Base-by-base conservation (phyloP, 1,140 invertebrate species). In the Trypoxylus dichotomus region DNA sequence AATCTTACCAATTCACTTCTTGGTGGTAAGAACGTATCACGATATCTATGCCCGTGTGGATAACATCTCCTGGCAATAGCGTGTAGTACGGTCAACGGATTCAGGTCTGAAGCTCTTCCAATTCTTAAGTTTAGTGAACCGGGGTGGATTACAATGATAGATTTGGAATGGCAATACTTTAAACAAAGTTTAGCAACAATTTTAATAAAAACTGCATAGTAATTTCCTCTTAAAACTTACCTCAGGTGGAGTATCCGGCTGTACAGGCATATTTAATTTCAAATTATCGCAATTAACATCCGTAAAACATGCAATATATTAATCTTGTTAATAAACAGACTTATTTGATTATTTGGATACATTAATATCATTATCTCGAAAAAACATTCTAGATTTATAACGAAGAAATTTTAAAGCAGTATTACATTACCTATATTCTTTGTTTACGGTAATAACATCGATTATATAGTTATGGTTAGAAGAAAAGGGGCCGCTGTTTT, bases 61-160 rank as follows among this genome's bases (percentile, higher is more conserved):
- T 86, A 86, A 74, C 90, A 85, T 79, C 89, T 91, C 78, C 93
- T 90, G 0, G 95, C 96, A 74, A 98, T 92, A 32, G 94, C 96
- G 87, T 98, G 96, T 13, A 97, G 88, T 60, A 97, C 88, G 13
- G 92, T 94, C 54, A 93, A 88, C 37, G 97, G 97, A 85, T 94
- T 92, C 1, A 96, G 87, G 87, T 98, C 96, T 0, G 95, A 95
- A 7, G 96, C 96, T 84, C 94, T 87, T 2, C 96, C 96, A 83
- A 98, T 95, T 72, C 95, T 87, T 15, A 98, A 88, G 84, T 96
- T 93, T 71, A 94, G 90, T 0, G 97, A 98, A 8, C 97, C 97
- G 74, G 97, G 96, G 86, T 98, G 96, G 71, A 98, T 96, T n/a
- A 98, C 93, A 58, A 98, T 93, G 37, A 96, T 93, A 32, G 92